phyloP scores from a whole-genome alignment of 2,113 vertebrate genomes.

The Silurus asotus region DNA sequence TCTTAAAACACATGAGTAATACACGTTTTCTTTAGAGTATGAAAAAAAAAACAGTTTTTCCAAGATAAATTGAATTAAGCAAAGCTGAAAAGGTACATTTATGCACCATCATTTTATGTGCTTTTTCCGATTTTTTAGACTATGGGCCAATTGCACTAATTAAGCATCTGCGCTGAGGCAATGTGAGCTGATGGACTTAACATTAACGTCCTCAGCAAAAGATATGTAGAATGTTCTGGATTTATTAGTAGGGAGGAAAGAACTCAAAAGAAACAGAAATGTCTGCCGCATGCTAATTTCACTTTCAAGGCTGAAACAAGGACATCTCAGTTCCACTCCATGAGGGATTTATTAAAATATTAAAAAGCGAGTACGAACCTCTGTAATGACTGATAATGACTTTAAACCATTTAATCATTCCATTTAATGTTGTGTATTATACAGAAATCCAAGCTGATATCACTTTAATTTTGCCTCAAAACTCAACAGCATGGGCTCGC shows the following conservation, averaged over 20 bases:
- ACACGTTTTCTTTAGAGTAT: not conserved
- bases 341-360: not conserved
- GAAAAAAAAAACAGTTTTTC: too few species aligned
- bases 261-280: not conserved
- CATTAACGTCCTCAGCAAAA: conserved; percentile 24
- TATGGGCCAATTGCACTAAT: conserved; percentile 45
- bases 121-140: not conserved
- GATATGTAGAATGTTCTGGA: conserved; percentile 8
- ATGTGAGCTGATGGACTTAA: conserved; percentile 24
- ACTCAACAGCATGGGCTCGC: not conserved
- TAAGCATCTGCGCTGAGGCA: conserved; percentile 38
- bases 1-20: not conserved
- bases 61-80: not conserved
- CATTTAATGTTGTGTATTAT: not conserved
- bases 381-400: conserved; percentile 20
- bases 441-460: not conserved
- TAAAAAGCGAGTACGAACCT: not conserved
- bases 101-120: not conserved
- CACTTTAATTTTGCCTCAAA: not conserved
- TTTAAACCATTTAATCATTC: not conserved
- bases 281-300: conserved; percentile 6
- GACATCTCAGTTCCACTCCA: not conserved
- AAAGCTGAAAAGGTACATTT: not conserved
- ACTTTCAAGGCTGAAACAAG: conserved; percentile 21
- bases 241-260: not conserved